These are phyloP conservation scores for Lordiphosa mommai DNA, from an alignment of 1,140 invertebrate genomes.

Conservation along the genomic window DNA sequence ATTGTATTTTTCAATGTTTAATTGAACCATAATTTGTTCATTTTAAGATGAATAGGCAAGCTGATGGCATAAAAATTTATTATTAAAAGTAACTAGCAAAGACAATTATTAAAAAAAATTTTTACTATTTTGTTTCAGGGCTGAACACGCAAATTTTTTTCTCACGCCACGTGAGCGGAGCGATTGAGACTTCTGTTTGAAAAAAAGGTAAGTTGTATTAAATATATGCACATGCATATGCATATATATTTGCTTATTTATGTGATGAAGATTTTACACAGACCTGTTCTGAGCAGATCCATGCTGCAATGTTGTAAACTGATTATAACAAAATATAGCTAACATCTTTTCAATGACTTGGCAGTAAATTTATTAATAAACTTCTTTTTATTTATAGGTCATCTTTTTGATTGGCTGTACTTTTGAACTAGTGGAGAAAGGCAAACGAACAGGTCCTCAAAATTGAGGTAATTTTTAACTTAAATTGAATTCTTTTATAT, in stretches of 20 bases:
- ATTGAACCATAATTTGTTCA: slow-evolving; percentile 57
- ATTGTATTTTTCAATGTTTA: slow-evolving; percentile 58
- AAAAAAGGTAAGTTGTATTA: no score
- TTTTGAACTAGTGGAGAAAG: neutral
- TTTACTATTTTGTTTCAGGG: slow-evolving; percentile 29
- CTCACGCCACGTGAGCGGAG: neutral
- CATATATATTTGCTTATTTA: neutral
- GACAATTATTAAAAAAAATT: no score
- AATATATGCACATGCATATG: no score
- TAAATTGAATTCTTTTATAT: neutral
- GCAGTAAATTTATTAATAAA: no score
- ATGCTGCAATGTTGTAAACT: slow-evolving; percentile 51
- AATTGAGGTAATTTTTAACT: neutral
- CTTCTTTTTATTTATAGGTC: neutral
- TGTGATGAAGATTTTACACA: slow-evolving; percentile 61
- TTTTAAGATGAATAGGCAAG: slow-evolving; percentile 65
- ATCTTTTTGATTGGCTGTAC: no score
- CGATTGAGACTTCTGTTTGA: no score
- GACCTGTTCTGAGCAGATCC: slow-evolving; percentile 58
- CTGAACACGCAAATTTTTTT: neutral
- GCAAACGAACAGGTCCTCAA: slow-evolving; percentile 9
- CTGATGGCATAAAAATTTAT: slow-evolving; percentile 42
- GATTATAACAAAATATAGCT: slow-evolving; percentile 8
- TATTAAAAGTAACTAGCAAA: neutral
- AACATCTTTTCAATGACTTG: no score